Evolutionary conservation across 2,113 vertebrate genomes (phyloP).

Genomic region (Cyanistes caeruleus): DNA sequence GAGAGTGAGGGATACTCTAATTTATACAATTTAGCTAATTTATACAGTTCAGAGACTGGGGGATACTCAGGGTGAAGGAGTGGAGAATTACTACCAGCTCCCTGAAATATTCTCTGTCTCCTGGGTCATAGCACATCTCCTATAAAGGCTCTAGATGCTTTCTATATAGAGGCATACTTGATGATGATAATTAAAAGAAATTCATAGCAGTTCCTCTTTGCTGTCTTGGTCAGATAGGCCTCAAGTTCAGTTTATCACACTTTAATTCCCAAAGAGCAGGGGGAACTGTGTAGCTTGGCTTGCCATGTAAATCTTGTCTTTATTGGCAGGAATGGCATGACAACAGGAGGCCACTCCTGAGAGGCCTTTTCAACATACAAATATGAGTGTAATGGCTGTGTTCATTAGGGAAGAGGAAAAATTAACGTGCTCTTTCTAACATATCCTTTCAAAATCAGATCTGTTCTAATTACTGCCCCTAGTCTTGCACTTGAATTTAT

Average conservation of each 20-base stretch:
- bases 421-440: background rate
- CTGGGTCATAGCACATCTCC: background rate
- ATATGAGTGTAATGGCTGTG: background rate
- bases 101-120: background rate
- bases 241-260: background rate
- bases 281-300: background rate
- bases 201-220: background rate
- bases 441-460: background rate
- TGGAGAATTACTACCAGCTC: background rate
- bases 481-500: background rate
- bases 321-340: background rate
- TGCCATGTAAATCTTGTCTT: background rate
- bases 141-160: background rate
- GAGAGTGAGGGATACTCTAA: background rate
- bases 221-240: background rate
- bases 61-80: background rate
- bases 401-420: background rate
- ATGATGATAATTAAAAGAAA: background rate
- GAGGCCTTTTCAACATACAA: background rate
- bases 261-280: background rate
- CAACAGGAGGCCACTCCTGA: background rate
- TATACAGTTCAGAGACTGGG: background rate
- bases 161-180: background rate
- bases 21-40: background rate
- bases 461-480: background rate